Base-by-base conservation (phyloP, 2,888 invertebrate genomes). In the Drosophila incognita region DNA sequence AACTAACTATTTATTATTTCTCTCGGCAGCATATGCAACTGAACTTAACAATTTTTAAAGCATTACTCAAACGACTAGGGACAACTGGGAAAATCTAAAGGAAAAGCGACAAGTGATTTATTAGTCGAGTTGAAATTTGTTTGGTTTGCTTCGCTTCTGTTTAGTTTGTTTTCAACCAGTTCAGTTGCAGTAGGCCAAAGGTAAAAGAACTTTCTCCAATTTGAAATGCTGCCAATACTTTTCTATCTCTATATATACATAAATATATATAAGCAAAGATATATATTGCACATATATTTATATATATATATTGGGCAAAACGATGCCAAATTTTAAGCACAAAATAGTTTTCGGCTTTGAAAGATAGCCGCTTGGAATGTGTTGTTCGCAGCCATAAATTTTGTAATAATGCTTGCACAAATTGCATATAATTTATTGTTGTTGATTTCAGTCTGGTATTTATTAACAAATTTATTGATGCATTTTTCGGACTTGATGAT, bases 181-280 rank as follows among this genome's bases (percentile, higher is more conserved):
- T 58, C 33, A 27, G 54, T 48, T 42, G 58, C 76, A 88, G 69
- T 86, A 81, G 84, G 89, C 89, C 89, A 84, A 90, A 89, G 89
- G 84, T 90, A 87, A 89, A 81, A 81, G 90, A 90, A 84, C 90
- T 86, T 81, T 73, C 52, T 24, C 53, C 58, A 60, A 33, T 70
- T 82, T 89, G 89, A 89, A 84, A 68, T 69, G 70, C 48, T 88
- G 89, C 83, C 84, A 88, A 89, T 88, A 77, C n/a, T 31, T 42
- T 27, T 46, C 29, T 18, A 61, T 57, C 46, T 15, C 7, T 15
- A 36, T n/a, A 42, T 36, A 53, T 42, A 27, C 10, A 54, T 11
- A 54, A 38, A 54, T 57, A 27, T 29, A 38, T 40, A 29, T 24
- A 52, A 8, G 24, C 15, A 49, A 35, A 42, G 11, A 42, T 49